Conservation (phyloP, 2,888 invertebrate species). For the Oscheius sp. region DNA sequence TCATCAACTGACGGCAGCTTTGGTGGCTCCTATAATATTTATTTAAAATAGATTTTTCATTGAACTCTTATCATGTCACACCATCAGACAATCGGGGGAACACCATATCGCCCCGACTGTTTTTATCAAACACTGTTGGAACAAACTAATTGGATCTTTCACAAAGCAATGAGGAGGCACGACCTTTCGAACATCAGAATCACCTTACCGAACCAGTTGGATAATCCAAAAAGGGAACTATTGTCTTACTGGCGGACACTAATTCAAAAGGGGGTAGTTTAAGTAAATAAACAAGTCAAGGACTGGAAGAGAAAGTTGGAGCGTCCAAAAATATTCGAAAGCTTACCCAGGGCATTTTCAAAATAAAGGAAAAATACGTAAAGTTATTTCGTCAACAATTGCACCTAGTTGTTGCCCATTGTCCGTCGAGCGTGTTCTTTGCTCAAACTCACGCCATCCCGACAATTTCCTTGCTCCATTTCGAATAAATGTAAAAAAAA, state of each 20-base stretch:
- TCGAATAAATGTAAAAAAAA: not conserved
- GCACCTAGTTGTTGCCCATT: not conserved
- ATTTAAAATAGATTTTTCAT: not conserved
- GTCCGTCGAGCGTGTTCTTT: not conserved
- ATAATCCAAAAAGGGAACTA: too few relatives aligned
- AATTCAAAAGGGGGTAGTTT: too few relatives aligned
- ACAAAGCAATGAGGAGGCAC: constrained; percentile 67
- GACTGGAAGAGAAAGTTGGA: too few relatives aligned
- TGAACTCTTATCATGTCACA: not conserved
- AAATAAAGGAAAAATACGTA: too few relatives aligned
- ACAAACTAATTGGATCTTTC: constrained; percentile 57
- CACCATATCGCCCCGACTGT: too few relatives aligned
- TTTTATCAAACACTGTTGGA: too few relatives aligned
- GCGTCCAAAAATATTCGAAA: too few relatives aligned
- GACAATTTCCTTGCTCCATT: not conserved
- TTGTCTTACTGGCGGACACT: too few relatives aligned
- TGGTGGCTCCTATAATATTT: constrained; percentile 28
- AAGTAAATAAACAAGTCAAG: too few relatives aligned
- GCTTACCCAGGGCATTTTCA: too few relatives aligned
- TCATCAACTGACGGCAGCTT: constrained; percentile 62
- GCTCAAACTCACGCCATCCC: not conserved
- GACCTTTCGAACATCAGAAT: constrained; percentile 60
- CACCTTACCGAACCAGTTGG: too few relatives aligned
- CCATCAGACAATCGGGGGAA: too few relatives aligned
- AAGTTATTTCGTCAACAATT: not conserved